Base-by-base conservation (phyloP, 2,797 vertebrate species). In the Rhabdomys pumilio region DNA sequence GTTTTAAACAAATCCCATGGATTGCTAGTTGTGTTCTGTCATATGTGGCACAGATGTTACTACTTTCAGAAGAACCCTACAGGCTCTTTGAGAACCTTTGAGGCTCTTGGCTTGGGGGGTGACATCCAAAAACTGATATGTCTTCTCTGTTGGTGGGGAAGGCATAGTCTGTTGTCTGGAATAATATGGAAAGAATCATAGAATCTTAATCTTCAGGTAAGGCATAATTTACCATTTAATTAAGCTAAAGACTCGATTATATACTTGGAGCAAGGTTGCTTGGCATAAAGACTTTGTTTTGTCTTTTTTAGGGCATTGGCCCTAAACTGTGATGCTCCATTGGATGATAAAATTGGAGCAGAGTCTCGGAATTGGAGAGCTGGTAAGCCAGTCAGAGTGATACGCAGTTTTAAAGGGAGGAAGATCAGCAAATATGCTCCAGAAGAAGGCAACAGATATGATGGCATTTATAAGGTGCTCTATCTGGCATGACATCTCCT, bases 391-490 rank as follows among this genome's bases (percentile, higher is more conserved):
- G 99, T 99, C 90, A 98, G 99, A 97, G 99, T 99, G 84, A 99
- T 99, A 94, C 99, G 99, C 96, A 99, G 99, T 98, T 99, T 99
- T 72, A 99, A 99, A 98, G 99, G 99, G 90, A 98, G 99, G 69
- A 99, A 99, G 89, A 99, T 99, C 98, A 99, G 99, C 99, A 99
- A 99, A 98, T 99, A 99, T 6, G 99, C 99, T 93, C 99, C 99
- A 0, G 99, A 99, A 98, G 99, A 99, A 98, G 99, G 99, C 97
- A 99, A 99, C 98, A 99, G 99, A 98, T 99, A 99, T 0, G 99
- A 99, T 97, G 99, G 99, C 82, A 99, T 99, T 98, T 99, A 99
- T 98, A 99, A 99, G 99, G 99, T 99, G 98, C 96, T 98, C 91
- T 80, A 95, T 93, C 96, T 94, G 96, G 97, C 97, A 96, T 97